Base-by-base conservation (phyloP, 2,113 vertebrate genomes). In the Pseudorhombus dupliciocellatus region DNA sequence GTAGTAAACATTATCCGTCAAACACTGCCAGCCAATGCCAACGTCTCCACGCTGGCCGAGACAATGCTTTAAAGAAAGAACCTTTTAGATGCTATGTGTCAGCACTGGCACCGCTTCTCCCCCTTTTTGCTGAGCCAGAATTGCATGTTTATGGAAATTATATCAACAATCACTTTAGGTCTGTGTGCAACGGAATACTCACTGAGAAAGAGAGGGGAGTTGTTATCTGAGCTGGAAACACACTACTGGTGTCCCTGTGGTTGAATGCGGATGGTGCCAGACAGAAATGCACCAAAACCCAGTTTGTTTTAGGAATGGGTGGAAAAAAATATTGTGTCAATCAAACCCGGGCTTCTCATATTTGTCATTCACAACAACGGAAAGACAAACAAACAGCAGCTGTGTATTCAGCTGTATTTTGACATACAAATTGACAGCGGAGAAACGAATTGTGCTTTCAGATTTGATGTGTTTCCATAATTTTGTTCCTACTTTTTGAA, bases 141-240 rank as follows among this genome's bases (percentile, higher is more conserved):
- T 40, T 16, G 37, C 30, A 31, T 71, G 59, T 69, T 82, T 82
- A 73, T 51, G 54, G 22, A 77, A 81, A 81, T 80, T 22, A 58
- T 26, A 71, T 53, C 67, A 72, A 72, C 73, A 75, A 63, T 52
- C 57, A 22, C 55, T 71, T 57, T 66, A 44, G 59, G 12, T 12
- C 25, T 0, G 21, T 53, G 8, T 52, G 62, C 62, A 44, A 42
- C 22, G 4, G 31, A 67, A 57, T 54, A 48, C 52, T 42, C 50
- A 51, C 57, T 61, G 15, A 46, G 54, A 57, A 53, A 48, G 52
- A 42, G 48, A 52, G 51, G 20, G 40, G 54, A 40, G 24, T 53
- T 65, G 58, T 70, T 66, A 76, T 77, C 60, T 58, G 31, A 37
- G 48, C 42, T 59, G 56, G 57, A 64, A 64, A 67, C 40, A 58